Evolutionary conservation across 2,888 invertebrate genomes (phyloP).

Genomic region (Caenorhabditis angaria): DNA sequence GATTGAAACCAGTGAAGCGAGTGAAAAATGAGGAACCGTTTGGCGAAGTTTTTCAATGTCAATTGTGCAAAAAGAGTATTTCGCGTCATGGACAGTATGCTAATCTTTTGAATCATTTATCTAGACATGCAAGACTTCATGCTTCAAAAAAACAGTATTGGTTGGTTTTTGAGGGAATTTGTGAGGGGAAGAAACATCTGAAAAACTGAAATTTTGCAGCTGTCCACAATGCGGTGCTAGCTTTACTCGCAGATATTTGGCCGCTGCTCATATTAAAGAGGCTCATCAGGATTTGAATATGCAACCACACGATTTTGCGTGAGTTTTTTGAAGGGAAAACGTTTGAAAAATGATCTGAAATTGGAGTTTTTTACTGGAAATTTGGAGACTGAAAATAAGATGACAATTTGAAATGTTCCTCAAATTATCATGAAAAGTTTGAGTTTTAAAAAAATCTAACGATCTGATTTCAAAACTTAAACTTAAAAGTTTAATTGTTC

Average conservation of each 20-base stretch:
- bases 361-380: neutral
- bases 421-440: too few relatives aligned
- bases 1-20: constrained; percentile 16
- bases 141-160: constrained; percentile 50
- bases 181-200: neutral
- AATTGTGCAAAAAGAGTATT: constrained; percentile 42
- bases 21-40: constrained; percentile 32
- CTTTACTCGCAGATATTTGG: constrained; percentile 42
- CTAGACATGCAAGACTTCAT: constrained; percentile 47
- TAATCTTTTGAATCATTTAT: constrained; percentile 47
- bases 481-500: too few relatives aligned
- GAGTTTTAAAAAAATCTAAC: too few relatives aligned
- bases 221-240: constrained; percentile 44
- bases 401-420: too few relatives aligned
- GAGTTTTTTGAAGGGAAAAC: constrained; percentile 11
- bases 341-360: neutral
- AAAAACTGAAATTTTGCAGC: constrained; percentile 21
- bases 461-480: too few relatives aligned
- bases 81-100: constrained; percentile 45
- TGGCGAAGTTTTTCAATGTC: constrained; percentile 41
- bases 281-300: constrained; percentile 22
- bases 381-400: neutral
- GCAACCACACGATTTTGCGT: constrained; percentile 45
- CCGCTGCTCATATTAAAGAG: constrained; percentile 40
- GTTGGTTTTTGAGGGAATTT: constrained; percentile 12